Evolutionary conservation across 2,113 vertebrate species (phyloP).

Genomic region (Sakesphorus luctuosus): DNA sequence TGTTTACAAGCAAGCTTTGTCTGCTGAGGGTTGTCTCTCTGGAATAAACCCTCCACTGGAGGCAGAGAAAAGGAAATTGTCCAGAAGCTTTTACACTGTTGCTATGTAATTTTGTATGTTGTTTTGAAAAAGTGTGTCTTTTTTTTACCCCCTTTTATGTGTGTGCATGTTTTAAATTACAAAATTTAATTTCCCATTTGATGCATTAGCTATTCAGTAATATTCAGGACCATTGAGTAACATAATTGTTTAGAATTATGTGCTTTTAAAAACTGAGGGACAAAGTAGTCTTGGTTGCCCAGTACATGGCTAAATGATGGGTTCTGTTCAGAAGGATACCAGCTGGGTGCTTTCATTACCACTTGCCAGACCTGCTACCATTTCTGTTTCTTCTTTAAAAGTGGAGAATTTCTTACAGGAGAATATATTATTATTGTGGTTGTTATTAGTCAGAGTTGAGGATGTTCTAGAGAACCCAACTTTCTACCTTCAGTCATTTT

Average conservation of each 20-base stretch:
- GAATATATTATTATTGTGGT: background rate
- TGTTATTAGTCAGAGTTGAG: background rate
- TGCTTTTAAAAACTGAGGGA: slow-evolving; percentile 21
- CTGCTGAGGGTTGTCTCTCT: slow-evolving; percentile 32
- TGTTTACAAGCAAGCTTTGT: slow-evolving; percentile 57
- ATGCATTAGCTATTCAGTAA: background rate
- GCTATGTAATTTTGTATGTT: slow-evolving; percentile 49
- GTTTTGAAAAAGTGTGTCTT: background rate
- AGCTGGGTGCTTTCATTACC: background rate
- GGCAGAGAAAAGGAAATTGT: slow-evolving; percentile 19
- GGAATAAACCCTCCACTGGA: slow-evolving; percentile 27
- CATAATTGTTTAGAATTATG: slow-evolving; percentile 5
- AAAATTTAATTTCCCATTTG: slow-evolving; percentile 6
- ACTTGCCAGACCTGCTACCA: background rate
- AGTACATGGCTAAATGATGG: background rate
- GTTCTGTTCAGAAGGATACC: background rate
- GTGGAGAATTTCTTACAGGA: background rate
- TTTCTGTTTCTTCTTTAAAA: background rate
- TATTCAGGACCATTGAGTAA: background rate
- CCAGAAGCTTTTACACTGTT: slow-evolving; percentile 42
- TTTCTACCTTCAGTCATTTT: background rate
- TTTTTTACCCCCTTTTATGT: background rate
- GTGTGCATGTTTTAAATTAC: slow-evolving; percentile 3
- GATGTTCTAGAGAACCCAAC: background rate
- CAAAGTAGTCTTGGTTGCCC: background rate